Conservation (phyloP, 2,888 invertebrate species). For the Napeogenes inachia region DNA sequence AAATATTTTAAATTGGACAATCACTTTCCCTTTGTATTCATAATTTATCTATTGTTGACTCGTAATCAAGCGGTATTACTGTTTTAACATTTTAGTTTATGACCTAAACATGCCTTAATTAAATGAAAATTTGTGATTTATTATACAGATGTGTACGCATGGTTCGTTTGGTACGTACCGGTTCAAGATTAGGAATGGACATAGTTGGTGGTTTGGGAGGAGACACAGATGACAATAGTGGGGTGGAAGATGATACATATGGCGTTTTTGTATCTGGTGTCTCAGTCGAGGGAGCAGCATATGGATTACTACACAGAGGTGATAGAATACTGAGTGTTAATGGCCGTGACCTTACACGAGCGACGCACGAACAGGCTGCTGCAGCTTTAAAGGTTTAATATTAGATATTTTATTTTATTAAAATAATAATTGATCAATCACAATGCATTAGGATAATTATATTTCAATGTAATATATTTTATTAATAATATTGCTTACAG, state of each 20-base stretch:
- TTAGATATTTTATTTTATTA: background rate
- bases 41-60: too few relatives aligned
- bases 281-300: conserved; percentile 63
- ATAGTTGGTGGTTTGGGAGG: conserved; percentile 72
- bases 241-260: conserved; percentile 60
- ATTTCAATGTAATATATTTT: too few relatives aligned
- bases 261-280: conserved; percentile 74
- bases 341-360: conserved; percentile 83
- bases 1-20: too few relatives aligned
- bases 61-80: too few relatives aligned
- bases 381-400: conserved; percentile 74
- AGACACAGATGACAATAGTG: conserved; percentile 49
- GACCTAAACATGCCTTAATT: conserved; percentile 1
- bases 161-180: conserved; percentile 68
- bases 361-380: conserved; percentile 88
- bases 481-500: too few relatives aligned
- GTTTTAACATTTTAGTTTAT: too few relatives aligned
- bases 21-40: too few relatives aligned
- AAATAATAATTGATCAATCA: too few relatives aligned
- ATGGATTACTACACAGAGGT: conserved; percentile 79
- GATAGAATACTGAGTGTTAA: conserved; percentile 86
- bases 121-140: conserved; percentile 5
- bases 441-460: too few relatives aligned
- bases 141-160: conserved; percentile 63
- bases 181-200: conserved; percentile 73